Evolutionary conservation across 2,797 vertebrate species (phyloP).

Genomic region (Siniperca undulata): DNA sequence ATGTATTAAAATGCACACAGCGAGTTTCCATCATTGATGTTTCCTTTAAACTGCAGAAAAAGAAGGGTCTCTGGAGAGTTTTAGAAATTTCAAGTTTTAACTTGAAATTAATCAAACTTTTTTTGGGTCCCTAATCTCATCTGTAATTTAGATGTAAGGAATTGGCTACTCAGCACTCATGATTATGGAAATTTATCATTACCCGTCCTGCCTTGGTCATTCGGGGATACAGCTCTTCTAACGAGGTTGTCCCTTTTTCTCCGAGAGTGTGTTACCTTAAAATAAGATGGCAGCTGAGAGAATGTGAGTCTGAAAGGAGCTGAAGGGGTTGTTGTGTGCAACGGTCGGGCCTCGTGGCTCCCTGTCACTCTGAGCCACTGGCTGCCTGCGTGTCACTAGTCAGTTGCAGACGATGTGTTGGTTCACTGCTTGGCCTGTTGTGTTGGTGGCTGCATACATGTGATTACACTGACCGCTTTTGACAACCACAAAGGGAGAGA

Average conservation of each 20-base stretch:
- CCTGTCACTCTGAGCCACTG: constrained; percentile 29
- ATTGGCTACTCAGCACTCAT: background rate
- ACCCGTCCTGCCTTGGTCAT: background rate
- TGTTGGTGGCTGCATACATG: constrained; percentile 51
- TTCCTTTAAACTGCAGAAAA: too few relatives aligned
- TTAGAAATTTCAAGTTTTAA: background rate
- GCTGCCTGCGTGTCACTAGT: constrained; percentile 61
- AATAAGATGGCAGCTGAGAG: constrained; percentile 39
- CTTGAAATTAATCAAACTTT: background rate
- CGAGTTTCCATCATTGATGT: background rate
- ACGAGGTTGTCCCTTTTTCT: background rate
- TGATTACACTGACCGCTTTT: constrained; percentile 62
- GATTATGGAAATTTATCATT: background rate
- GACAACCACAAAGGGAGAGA: constrained; percentile 45
- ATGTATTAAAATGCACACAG: background rate
- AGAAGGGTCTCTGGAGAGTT: too few relatives aligned
- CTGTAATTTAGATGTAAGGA: background rate
- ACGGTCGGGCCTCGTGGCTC: background rate
- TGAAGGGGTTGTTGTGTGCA: constrained; percentile 51
- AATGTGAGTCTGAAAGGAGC: constrained; percentile 30
- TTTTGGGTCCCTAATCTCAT: background rate
- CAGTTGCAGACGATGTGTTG: constrained; percentile 33
- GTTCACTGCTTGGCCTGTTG: constrained; percentile 49
- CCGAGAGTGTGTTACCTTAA: background rate
- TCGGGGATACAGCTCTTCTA: background rate